A percentile compares a stretch with the other conserved stretches of the same genome.
Conservation (phyloP, 2,113 vertebrate genomes). For the Nipponia nippon region DNA sequence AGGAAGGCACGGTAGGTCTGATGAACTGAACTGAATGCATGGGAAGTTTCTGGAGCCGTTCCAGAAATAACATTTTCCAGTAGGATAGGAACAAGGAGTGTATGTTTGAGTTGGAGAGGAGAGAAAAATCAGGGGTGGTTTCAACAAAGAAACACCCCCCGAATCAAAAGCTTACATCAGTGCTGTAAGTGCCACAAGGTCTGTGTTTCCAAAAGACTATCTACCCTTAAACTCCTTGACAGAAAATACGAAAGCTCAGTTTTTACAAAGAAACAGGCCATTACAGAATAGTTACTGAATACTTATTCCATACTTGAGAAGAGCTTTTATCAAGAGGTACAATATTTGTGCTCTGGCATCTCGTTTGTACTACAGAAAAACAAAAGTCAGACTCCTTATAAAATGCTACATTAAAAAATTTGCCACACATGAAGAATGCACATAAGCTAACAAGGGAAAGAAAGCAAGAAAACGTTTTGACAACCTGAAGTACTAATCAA, state of each 20-base stretch:
- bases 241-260: not conserved
- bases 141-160: not conserved
- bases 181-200: not conserved
- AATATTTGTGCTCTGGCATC: not conserved
- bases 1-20: not conserved
- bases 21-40: not conserved
- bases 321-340: not conserved
- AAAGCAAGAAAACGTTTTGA: not conserved
- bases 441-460: not conserved
- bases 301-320: not conserved
- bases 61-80: constrained; percentile 23
- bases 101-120: not conserved
- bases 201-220: not conserved
- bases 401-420: not conserved
- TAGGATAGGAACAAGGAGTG: not conserved
- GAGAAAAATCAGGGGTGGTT: not conserved
- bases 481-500: not conserved
- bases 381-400: not conserved
- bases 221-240: not conserved
- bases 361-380: not conserved
- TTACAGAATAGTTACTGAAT: not conserved
- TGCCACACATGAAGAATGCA: not conserved
- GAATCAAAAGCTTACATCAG: not conserved
- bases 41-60: not conserved
- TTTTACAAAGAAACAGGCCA: not conserved